Conservation (phyloP, 1,140 invertebrate genomes). For the Drosophila lacertosa region DNA sequence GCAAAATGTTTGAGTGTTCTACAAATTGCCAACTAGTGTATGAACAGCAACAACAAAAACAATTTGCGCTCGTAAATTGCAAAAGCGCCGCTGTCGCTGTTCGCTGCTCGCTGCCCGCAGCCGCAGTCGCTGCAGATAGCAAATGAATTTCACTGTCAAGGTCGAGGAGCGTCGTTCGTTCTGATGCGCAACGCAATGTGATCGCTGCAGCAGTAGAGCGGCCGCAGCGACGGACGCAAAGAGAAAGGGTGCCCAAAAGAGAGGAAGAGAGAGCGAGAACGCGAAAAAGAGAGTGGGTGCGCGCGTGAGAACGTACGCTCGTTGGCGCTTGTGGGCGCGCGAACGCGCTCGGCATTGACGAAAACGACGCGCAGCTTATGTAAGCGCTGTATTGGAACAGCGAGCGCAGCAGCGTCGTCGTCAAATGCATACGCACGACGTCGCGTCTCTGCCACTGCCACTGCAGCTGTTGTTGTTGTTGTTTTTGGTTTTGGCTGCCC, state of each 20-base stretch:
- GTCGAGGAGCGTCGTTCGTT: slow-evolving; percentile 77
- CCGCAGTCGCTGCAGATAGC: slow-evolving; percentile 29
- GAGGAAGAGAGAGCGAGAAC: slow-evolving; percentile 7
- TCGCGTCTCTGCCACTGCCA: slow-evolving; percentile 1
- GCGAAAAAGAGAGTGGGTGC: slow-evolving; percentile 12
- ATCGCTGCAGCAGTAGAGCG: slow-evolving; percentile 50
- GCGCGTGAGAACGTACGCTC: too few species aligned
- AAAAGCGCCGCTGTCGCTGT: slow-evolving; percentile 57
- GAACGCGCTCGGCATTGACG: slow-evolving; percentile 60
- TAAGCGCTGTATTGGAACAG: slow-evolving; percentile 38
- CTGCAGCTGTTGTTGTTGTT: slow-evolving; percentile 1
- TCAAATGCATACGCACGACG: slow-evolving; percentile 51
- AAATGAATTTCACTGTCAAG: slow-evolving; percentile 83
- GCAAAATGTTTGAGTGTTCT: slow-evolving; percentile 70
- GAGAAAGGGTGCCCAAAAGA: slow-evolving; percentile 10
- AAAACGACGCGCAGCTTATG: slow-evolving; percentile 71
- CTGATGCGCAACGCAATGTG: slow-evolving; percentile 80
- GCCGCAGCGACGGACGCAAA: slow-evolving; percentile 6
- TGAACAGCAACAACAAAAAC: slow-evolving; percentile 45
- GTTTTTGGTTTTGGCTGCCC: background rate
- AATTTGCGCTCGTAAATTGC: slow-evolving; percentile 78
- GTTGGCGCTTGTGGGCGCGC: slow-evolving; percentile 31
- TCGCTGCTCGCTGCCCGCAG: slow-evolving; percentile 24
- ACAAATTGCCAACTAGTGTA: slow-evolving; percentile 68
- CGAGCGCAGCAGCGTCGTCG: slow-evolving; percentile 33